Evolutionary conservation across 2,797 vertebrate species (phyloP).

Genomic region (Cynodonichthys magdalenae): DNA sequence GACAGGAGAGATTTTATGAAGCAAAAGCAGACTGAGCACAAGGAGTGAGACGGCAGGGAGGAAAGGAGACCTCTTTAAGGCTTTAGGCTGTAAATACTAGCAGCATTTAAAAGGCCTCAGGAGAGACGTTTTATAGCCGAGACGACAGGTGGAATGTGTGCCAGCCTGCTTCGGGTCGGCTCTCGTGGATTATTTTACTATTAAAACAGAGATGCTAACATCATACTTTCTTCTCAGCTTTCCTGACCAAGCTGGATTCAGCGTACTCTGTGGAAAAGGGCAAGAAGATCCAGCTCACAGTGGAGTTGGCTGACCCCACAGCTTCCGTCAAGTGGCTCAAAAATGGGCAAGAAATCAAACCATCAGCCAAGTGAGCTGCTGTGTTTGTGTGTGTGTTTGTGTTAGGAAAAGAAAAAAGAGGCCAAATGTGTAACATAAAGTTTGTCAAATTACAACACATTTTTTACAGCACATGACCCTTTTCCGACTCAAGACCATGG

Average conservation of each 20-base stretch:
- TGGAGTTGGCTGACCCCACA: conserved; percentile 85
- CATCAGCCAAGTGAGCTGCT: conserved; percentile 87
- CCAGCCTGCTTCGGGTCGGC: conserved; percentile 30
- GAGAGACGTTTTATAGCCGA: conserved; percentile 25
- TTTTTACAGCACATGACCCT: no score
- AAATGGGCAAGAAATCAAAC: conserved; percentile 91
- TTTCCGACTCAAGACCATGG: no score
- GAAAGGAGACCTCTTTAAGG: conserved; percentile 30
- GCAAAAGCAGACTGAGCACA: conserved; percentile 17
- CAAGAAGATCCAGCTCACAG: conserved; percentile 82
- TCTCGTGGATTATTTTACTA: conserved; percentile 30
- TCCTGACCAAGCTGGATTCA: conserved; percentile 85
- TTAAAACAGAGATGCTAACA: conserved; percentile 40
- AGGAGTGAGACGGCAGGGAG: conserved; percentile 20
- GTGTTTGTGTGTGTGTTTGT: not conserved
- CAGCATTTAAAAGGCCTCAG: conserved; percentile 31
- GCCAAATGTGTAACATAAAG: no score
- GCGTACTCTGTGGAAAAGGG: conserved; percentile 91
- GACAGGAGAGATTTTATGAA: conserved; percentile 10
- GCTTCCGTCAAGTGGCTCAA: conserved; percentile 87
- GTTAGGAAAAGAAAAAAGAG: not conserved
- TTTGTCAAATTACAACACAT: no score
- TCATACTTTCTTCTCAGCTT: conserved; percentile 74
- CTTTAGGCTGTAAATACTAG: conserved; percentile 42
- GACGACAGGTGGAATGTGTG: conserved; percentile 48